A percentile compares a stretch with the other conserved stretches of the same genome.
phyloP scores from a whole-genome alignment of 2,797 vertebrate species.

The Antennarius maculatus region DNA sequence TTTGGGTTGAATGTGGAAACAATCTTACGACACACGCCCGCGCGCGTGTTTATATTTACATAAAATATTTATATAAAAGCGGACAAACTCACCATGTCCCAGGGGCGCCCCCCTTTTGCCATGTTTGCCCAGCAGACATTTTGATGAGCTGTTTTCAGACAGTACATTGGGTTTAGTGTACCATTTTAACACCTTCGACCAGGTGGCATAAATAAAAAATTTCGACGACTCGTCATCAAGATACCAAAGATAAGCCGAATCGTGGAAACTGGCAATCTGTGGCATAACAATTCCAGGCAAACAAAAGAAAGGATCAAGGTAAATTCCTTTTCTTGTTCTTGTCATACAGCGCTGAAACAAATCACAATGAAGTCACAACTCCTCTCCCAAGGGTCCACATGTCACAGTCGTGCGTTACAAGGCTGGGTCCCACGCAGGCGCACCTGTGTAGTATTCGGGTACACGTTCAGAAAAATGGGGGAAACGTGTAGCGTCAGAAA shows the following conservation, averaged over 20 bases:
- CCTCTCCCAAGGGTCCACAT: neutral
- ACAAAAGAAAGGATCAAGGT: too few relatives aligned
- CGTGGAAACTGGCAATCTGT: slow-evolving; percentile 21
- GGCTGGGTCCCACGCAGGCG: neutral
- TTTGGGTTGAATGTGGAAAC: too few relatives aligned
- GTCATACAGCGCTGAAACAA: fast-evolving
- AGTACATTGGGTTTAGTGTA: slow-evolving; percentile 20
- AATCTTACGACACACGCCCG: too few relatives aligned
- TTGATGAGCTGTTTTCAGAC: slow-evolving; percentile 21
- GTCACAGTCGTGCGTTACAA: too few relatives aligned
- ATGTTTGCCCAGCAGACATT: neutral
- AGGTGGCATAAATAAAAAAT: slow-evolving; percentile 55
- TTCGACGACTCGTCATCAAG: slow-evolving; percentile 36
- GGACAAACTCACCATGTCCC: slow-evolving; percentile 59
- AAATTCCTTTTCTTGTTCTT: too few relatives aligned
- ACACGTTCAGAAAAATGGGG: neutral
- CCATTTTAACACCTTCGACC: slow-evolving; percentile 39
- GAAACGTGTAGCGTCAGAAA: slow-evolving; percentile 1
- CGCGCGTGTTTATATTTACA: too few relatives aligned
- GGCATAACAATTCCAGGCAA: slow-evolving; percentile 39
- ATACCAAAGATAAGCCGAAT: slow-evolving; percentile 38
- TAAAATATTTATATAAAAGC: too few relatives aligned
- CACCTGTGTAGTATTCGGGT: slow-evolving; percentile 25
- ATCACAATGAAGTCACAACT: neutral
- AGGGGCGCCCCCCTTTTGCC: neutral